A percentile compares a stretch with the other conserved stretches of the same genome.
phyloP scores from a whole-genome alignment of 2,797 vertebrate species.

The Erithacus rubecula region DNA sequence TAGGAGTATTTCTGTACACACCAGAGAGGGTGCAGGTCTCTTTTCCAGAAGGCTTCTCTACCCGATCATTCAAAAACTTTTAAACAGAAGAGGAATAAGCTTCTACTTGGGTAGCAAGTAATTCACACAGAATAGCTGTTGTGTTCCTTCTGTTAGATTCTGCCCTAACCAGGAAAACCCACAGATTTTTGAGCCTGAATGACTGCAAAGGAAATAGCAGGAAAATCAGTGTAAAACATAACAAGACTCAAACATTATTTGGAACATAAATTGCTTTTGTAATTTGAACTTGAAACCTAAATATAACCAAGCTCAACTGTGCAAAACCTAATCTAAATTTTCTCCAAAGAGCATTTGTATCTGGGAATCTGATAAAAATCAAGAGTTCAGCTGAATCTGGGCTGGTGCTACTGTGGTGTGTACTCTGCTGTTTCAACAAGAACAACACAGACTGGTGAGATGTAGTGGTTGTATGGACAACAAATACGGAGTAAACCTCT shows the following conservation, averaged over 20 bases:
- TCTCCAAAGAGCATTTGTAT: background rate
- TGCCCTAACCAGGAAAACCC: background rate
- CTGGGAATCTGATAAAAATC: background rate
- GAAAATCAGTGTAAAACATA: background rate
- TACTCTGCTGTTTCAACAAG: background rate
- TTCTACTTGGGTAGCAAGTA: background rate
- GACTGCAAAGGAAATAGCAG: background rate
- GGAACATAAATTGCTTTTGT: background rate
- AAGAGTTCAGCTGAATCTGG: background rate
- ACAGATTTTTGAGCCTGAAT: background rate
- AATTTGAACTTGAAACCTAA: background rate
- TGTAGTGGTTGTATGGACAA: background rate
- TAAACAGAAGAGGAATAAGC: background rate
- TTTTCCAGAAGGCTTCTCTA: background rate
- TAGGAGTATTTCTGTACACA: background rate
- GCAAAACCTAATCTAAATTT: background rate
- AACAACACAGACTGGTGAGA: background rate
- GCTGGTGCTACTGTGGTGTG: background rate
- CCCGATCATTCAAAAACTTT: background rate
- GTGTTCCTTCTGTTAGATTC: background rate
- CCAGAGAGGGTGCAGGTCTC: background rate
- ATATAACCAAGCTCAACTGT: background rate
- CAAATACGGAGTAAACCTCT: background rate
- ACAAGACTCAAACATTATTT: background rate
- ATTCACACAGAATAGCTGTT: background rate